Conservation (phyloP, 2,113 vertebrate genomes). For the Microtus pennsylvanicus region DNA sequence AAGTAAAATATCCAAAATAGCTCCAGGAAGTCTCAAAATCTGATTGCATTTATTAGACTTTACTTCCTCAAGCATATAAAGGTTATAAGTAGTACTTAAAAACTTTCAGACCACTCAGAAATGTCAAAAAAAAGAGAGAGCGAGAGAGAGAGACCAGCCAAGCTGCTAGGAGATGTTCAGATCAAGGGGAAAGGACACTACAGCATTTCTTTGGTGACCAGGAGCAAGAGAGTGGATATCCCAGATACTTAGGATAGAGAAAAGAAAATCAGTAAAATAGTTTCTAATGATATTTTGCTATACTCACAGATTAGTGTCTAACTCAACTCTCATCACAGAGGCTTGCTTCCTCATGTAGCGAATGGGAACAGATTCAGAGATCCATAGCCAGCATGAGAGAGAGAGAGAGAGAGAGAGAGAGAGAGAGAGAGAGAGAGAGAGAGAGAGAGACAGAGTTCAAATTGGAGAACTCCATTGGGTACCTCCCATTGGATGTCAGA, state of each 20-base stretch:
- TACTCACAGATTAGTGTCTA: not conserved
- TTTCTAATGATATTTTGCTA: not conserved
- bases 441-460: not conserved
- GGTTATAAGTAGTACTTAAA: not conserved
- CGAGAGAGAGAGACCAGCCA: rapidly evolving
- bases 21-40: not conserved
- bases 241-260: not conserved
- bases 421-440: not conserved
- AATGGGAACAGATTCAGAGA: not conserved
- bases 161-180: rapidly evolving
- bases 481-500: not conserved
- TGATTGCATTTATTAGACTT: no score
- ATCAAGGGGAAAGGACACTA: not conserved
- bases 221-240: not conserved
- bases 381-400: not conserved
- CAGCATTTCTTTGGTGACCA: not conserved
- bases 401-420: not conserved
- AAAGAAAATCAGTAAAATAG: not conserved
- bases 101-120: not conserved
- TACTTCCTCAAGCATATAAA: not conserved
- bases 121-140: not conserved
- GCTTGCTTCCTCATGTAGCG: not conserved
- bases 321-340: not conserved
- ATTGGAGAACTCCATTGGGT: not conserved
- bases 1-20: not conserved